Evolutionary conservation across 2,888 invertebrate genomes (phyloP).

Genomic region (Drosophila fungiperda): DNA sequence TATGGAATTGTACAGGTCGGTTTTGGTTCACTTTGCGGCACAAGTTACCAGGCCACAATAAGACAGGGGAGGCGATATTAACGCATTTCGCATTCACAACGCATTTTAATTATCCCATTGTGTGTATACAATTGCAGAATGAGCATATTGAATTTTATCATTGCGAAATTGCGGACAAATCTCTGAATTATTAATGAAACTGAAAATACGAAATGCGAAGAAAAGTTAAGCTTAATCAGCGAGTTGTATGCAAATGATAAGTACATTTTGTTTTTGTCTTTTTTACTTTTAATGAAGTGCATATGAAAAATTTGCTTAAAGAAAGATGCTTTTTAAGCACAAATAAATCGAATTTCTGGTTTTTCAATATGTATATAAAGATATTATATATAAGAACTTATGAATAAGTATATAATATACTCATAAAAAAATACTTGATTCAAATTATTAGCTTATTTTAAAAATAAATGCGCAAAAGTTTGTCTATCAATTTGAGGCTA

Average conservation of each 20-base stretch:
- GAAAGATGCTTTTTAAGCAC: not conserved
- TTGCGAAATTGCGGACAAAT: constrained; percentile 52
- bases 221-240: constrained; percentile 19
- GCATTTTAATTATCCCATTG: constrained; percentile 74
- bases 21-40: not conserved
- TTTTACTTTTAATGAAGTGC: not conserved
- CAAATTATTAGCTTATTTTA: not conserved
- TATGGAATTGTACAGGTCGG: not conserved
- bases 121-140: constrained; percentile 19
- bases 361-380: not conserved
- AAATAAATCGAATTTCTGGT: not conserved
- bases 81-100: constrained; percentile 2
- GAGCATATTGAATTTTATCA: constrained; percentile 56
- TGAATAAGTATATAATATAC: too few species aligned
- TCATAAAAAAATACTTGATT: not conserved
- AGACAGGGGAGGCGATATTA: not conserved
- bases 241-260: constrained; percentile 16
- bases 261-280: not conserved
- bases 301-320: too few species aligned
- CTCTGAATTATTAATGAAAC: constrained; percentile 45
- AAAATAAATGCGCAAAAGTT: not conserved
- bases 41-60: not conserved
- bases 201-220: constrained; percentile 5
- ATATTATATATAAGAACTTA: not conserved
- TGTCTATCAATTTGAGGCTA: not conserved